Percentiles rank a stretch among this genome's conserved stretches.
Evolutionary conservation across 2,113 vertebrate species (phyloP).

Genomic region (Pygoscelis adeliae): DNA sequence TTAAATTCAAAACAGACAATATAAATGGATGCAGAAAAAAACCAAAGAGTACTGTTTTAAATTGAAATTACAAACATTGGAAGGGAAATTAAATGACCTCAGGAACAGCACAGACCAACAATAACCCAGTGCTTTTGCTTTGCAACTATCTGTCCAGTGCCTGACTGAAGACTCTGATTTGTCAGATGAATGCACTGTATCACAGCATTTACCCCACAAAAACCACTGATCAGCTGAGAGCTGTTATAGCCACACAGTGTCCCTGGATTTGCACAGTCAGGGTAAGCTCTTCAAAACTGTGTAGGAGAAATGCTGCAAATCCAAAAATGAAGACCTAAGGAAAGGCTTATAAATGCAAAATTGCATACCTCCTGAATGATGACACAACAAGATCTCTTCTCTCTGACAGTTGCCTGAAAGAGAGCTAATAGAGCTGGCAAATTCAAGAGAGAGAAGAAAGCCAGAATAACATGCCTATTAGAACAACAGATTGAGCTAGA

Average conservation of each 20-base stretch:
- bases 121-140: neutral
- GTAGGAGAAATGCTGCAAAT: neutral
- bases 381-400: neutral
- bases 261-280: neutral
- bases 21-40: neutral
- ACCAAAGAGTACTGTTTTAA: neutral
- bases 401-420: neutral
- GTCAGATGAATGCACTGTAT: neutral
- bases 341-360: neutral
- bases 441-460: conserved; percentile 7
- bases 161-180: neutral
- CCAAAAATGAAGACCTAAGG: neutral
- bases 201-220: neutral
- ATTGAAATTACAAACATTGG: neutral
- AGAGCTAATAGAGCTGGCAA: neutral
- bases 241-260: neutral
- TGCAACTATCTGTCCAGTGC: neutral
- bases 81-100: neutral
- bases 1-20: neutral
- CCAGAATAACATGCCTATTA: neutral
- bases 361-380: neutral
- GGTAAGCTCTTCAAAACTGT: neutral
- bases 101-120: neutral
- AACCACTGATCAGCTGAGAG: neutral
- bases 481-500: neutral